These are phyloP conservation scores for Centropus unirufus DNA, from an alignment of 2,113 vertebrate species.

Conservation along the genomic window DNA sequence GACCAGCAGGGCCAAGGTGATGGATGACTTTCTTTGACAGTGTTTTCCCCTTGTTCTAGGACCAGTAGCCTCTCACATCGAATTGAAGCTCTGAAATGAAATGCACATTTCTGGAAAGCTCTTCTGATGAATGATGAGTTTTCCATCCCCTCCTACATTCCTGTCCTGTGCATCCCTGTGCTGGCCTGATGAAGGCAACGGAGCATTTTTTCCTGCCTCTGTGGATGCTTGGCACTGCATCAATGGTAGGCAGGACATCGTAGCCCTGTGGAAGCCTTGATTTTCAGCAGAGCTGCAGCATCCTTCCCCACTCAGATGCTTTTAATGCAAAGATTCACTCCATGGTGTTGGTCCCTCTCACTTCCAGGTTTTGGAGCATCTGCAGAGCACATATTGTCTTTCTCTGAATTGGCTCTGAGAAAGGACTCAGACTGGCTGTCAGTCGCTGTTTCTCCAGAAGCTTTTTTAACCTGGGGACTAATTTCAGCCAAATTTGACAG, in stretches of 20 bases:
- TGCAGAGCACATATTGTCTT: neutral
- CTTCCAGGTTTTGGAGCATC: neutral
- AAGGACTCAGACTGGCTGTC: neutral
- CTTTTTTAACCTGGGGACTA: neutral
- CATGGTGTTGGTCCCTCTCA: neutral
- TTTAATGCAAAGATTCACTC: neutral
- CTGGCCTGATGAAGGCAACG: fast-evolving
- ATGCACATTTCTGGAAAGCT: neutral
- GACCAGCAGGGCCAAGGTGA: neutral
- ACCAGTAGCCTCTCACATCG: neutral
- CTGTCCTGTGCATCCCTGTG: neutral
- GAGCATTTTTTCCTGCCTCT: neutral
- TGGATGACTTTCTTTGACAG: neutral
- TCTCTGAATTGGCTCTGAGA: neutral
- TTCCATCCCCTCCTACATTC: neutral
- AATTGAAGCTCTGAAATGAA: neutral
- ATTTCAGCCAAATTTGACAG: neutral
- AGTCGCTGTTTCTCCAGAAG: neutral
- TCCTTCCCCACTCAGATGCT: neutral
- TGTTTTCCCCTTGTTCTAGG: neutral
- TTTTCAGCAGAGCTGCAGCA: neutral
- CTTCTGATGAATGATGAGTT: neutral
- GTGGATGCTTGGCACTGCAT: fast-evolving
- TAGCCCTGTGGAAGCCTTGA: neutral
- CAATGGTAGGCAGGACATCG: neutral